phyloP scores from a whole-genome alignment of 2,888 invertebrate genomes.

The Perizoma affinitatum region DNA sequence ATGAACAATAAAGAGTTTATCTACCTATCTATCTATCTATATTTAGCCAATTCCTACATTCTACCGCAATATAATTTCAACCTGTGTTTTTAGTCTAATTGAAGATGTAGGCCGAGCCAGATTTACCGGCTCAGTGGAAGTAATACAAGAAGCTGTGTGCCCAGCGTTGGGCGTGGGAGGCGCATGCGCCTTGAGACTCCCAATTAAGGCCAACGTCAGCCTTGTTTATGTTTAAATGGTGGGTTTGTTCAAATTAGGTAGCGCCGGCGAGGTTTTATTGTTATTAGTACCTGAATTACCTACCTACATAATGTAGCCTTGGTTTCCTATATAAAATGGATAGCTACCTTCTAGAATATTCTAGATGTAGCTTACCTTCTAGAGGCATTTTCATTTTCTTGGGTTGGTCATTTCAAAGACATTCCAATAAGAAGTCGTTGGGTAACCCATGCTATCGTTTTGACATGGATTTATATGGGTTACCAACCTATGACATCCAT shows the following conservation, averaged over 20 bases:
- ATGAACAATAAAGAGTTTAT: no score
- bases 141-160: constrained; percentile 35
- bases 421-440: no score
- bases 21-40: no score
- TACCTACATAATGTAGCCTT: constrained; percentile 12
- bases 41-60: no score
- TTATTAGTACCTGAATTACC: constrained; percentile 11
- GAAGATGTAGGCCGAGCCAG: constrained; percentile 67
- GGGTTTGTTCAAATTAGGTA: constrained; percentile 65
- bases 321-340: background rate
- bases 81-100: constrained; percentile 51
- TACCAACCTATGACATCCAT: no score
- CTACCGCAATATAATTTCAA: background rate
- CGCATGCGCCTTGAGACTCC: constrained; percentile 63
- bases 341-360: background rate
- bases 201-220: constrained; percentile 67
- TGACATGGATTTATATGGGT: no score
- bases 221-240: constrained; percentile 64
- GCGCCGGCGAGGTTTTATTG: constrained; percentile 53
- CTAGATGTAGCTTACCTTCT: no score
- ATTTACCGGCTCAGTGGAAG: constrained; percentile 47
- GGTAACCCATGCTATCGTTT: no score
- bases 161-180: constrained; percentile 51
- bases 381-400: no score
- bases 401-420: no score